Percentiles rank a stretch among this genome's conserved stretches.
Conservation (phyloP, 2,888 invertebrate species). For the Drosophila kanekoi region DNA sequence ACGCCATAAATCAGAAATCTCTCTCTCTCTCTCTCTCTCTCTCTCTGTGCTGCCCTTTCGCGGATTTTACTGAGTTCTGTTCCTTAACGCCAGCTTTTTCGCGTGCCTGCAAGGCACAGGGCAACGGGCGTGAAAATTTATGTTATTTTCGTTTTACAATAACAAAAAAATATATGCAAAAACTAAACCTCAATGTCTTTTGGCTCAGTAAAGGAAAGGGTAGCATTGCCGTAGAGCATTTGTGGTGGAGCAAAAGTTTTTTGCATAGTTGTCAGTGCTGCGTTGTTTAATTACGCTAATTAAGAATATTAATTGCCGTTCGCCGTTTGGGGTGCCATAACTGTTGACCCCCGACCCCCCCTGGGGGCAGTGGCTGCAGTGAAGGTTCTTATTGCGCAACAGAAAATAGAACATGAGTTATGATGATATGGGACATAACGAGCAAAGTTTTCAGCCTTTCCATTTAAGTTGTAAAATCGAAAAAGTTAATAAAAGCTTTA, state of each 20-base stretch:
- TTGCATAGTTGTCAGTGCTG: conserved; percentile 83
- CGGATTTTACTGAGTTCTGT: conserved; percentile 19
- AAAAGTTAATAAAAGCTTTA: conserved; percentile 75
- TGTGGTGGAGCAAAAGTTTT: conserved; percentile 68
- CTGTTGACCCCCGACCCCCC: conserved; percentile 21
- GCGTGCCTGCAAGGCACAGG: conserved; percentile 69
- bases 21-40: too few relatives aligned
- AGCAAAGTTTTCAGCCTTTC: conserved; percentile 68
- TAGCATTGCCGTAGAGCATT: conserved; percentile 38
- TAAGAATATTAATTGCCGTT: conserved; percentile 84
- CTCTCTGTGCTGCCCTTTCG: conserved; percentile 40
- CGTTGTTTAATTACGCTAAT: conserved; percentile 85
- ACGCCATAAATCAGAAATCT: conserved; percentile 77
- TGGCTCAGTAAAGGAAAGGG: conserved; percentile 18
- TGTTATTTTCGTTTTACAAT: conserved; percentile 51
- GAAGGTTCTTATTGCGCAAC: conserved; percentile 35
- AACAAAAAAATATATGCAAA: conserved; percentile 16
- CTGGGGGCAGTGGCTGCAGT: background rate
- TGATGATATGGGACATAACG: conserved; percentile 68
- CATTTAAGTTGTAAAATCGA: conserved; percentile 78
- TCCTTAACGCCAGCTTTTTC: conserved; percentile 60
- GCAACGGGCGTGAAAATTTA: conserved; percentile 74
- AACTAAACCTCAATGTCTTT: conserved; percentile 47
- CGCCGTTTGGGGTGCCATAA: conserved; percentile 47
- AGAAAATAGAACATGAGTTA: conserved; percentile 73